Evolutionary conservation across 2,797 vertebrate species (phyloP), one percentile per base, ranked within the genome.

Genomic region (Eremophila alpestris): DNA sequence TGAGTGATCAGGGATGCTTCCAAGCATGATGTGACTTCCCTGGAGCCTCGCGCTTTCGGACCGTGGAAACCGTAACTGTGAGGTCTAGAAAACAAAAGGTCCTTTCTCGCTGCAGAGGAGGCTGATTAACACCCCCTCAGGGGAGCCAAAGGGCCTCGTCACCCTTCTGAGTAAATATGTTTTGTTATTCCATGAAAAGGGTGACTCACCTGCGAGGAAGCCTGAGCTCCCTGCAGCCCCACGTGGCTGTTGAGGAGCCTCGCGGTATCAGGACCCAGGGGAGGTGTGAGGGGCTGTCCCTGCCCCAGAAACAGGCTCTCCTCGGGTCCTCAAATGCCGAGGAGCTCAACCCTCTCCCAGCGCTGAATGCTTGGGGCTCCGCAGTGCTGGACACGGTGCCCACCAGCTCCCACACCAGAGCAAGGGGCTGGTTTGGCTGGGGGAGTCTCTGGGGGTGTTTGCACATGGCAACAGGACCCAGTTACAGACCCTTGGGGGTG

Each of bases 141-240:
- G 95, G 89, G 26, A 62, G 9, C 7, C 38, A 0, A 30, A 86
- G 80, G 86, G 73, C 77, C 78, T 84, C 63, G 14, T 95, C 94
- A 75, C 90, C 16, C 7, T 26, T 32, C 81, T 93, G 88, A 82
- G 83, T 71, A 84, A 91, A 75, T 2, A 19, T 3, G 15, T 45
- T 68, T 48, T 68, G 52, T 29, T 77, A 46, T 49, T 83, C 91
- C 87, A 8, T 49, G 56, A 27, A 56, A 10, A n/a, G 38, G 32
- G 68, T 96, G 96, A 96, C 76, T 96, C 95, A 96, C 91, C 95
- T 86, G 69, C 7, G 18, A 65, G 60, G 69, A 11, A 71, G 71
- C 27, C 0, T 1, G 78, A 84, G 84, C 67, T 41, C 59, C 62
- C 67, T 5, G 60, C 74, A 27, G 85, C 74, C 1, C 0, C 83